These are phyloP conservation scores for Diachasma alloeum DNA, from an alignment of 1,140 invertebrate species.

Conservation along the genomic window DNA sequence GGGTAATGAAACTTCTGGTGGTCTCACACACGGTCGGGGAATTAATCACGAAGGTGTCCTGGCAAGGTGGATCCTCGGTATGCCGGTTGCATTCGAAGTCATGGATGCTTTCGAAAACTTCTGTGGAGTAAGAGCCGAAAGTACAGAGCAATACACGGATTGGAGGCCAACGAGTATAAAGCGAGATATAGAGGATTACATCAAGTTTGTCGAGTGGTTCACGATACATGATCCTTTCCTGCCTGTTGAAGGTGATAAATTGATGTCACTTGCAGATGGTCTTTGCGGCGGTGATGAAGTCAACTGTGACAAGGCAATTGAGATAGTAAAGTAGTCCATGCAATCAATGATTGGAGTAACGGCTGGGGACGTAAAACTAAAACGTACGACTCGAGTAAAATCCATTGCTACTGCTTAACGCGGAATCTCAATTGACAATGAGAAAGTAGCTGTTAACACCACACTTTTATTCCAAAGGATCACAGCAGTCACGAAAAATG, in stretches of 20 bases:
- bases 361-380: slow-evolving; percentile 42
- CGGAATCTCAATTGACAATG: neutral
- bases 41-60: too few species aligned
- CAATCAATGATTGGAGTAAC: slow-evolving; percentile 44
- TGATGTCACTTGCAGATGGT: neutral
- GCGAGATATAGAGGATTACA: too few species aligned
- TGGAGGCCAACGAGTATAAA: too few species aligned
- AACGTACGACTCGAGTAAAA: slow-evolving; percentile 41
- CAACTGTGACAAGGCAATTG: neutral
- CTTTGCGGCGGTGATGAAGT: neutral
- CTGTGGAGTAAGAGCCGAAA: slow-evolving; percentile 21
- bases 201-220: neutral
- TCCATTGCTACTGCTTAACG: neutral
- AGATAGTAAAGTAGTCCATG: slow-evolving; percentile 10
- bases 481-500: too few species aligned
- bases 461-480: too few species aligned
- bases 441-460: too few species aligned
- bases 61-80: too few species aligned
- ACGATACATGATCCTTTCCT: neutral
- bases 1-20: too few species aligned
- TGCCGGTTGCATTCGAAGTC: slow-evolving; percentile 26
- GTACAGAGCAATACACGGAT: slow-evolving; percentile 42
- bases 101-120: slow-evolving; percentile 47
- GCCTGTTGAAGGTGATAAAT: neutral
- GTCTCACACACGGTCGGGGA: too few species aligned